Base-by-base conservation (phyloP, 2,797 vertebrate genomes). In the Meda fulgida region DNA sequence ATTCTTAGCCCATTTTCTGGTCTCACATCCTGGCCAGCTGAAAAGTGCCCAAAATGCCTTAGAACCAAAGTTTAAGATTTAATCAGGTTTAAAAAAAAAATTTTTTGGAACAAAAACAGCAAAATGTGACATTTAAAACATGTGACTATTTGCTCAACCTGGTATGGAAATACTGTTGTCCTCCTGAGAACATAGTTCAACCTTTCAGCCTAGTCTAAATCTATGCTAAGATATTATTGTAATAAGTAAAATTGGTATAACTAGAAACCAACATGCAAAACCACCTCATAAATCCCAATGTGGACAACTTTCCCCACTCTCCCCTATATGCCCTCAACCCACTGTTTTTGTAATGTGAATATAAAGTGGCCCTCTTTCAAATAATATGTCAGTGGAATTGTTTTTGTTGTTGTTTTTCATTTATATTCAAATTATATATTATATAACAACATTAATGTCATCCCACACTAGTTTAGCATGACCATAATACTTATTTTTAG, bases 401-500 rank as follows among this genome's bases (percentile, higher is more conserved):
- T 38, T 38, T 1, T 40, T 40, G 40, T 43, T 43, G 40, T 43
- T 43, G 40, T 60, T 11, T 9, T 26, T 14, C n/a, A n/a, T n/a
- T n/a, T n/a, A 36, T 63, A 46, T 48, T 18, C 14, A 65, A 31
- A 65, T 31, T 0, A 18, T 65, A 65, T 31, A 31, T 31, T 65
- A 65, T 65, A 65, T 65, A 65, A 65, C 63, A 65, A 31, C 63
- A 65, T 31, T 65, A 65, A 8, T 65, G 63, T 65, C 7, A 65
- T 65, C 63, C 63, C 63, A 65, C 63, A 65, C 26, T 31, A 18
- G 51, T 77, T 77, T 26, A 55, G 73, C 21, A 55, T 55, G 21
- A n/a, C 51, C 4, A 36, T 36, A 84, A 78, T 70, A 77, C 13
- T n/a, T 58, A 76, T 76, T 76, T 76, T 55, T 76, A 76, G 51